phyloP scores from a whole-genome alignment of 2,888 invertebrate genomes.

The Priocnemis perturbator region DNA sequence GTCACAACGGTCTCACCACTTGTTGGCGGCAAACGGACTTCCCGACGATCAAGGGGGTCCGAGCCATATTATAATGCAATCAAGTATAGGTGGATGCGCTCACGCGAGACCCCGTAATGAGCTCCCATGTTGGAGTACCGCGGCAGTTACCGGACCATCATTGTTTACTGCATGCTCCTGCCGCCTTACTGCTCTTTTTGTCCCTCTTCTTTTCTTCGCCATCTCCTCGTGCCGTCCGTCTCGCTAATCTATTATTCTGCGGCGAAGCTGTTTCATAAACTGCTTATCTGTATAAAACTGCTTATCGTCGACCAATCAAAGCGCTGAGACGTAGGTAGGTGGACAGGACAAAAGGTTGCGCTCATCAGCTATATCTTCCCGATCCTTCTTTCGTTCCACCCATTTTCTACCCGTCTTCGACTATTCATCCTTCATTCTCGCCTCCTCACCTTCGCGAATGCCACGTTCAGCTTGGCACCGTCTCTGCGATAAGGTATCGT shows the following conservation, averaged over 20 bases:
- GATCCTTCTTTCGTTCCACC: conserved; percentile 19
- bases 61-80: conserved; percentile 71
- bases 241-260: conserved; percentile 70
- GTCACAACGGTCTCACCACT: conserved; percentile 2
- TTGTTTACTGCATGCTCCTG: conserved; percentile 62
- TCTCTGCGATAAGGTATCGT: conserved; percentile 34
- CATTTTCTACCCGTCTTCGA: conserved; percentile 17
- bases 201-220: conserved; percentile 26
- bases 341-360: conserved; percentile 64
- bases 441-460: background rate
- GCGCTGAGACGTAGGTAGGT: conserved; percentile 54
- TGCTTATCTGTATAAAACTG: conserved; percentile 68
- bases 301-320: conserved; percentile 65
- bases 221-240: conserved; percentile 19
- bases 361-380: conserved; percentile 64
- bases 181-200: conserved; percentile 24
- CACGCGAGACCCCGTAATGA: conserved; percentile 70
- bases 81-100: conserved; percentile 67
- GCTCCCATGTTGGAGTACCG: conserved; percentile 67
- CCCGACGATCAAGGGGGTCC: conserved; percentile 33
- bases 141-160: conserved; percentile 64
- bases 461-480: background rate
- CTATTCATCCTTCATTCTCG: conserved; percentile 6
- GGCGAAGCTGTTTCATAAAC: conserved; percentile 67
- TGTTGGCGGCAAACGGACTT: conserved; percentile 24